Percentiles rank a stretch among this genome's conserved stretches.
These are phyloP conservation scores for Auanema freiburgensis DNA, from an alignment of 2,888 invertebrate species.

Conservation along the genomic window DNA sequence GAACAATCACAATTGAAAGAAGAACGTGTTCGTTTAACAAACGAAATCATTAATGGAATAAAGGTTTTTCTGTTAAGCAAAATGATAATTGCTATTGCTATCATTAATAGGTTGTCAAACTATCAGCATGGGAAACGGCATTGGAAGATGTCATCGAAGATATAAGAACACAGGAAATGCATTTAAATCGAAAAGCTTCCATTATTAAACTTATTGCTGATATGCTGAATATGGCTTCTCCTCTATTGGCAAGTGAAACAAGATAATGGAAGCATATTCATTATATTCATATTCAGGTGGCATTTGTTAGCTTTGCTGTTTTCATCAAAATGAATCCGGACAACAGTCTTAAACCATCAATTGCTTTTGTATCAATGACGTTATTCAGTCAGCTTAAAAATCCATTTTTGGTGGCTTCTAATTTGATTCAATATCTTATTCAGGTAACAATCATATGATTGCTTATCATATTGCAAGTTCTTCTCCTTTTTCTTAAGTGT, in stretches of 20 bases:
- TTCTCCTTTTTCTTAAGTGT: constrained; percentile 17
- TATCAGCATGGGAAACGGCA: constrained; percentile 70
- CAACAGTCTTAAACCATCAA: constrained; percentile 55
- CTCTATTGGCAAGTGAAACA: constrained; percentile 49
- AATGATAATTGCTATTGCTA: too few relatives aligned
- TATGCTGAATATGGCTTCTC: constrained; percentile 56
- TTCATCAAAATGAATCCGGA: constrained; percentile 46
- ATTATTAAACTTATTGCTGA: constrained; percentile 55
- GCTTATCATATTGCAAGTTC: too few relatives aligned
- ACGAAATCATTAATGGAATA: constrained; percentile 87
- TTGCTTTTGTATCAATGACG: constrained; percentile 93
- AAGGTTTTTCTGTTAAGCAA: too few relatives aligned
- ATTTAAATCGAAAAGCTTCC: constrained; percentile 47
- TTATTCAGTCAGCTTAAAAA: constrained; percentile 81
- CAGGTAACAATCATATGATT: constrained; percentile 43
- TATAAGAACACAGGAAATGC: constrained; percentile 36
- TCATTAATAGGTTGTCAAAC: constrained; percentile 50
- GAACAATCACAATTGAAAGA: constrained; percentile 91
- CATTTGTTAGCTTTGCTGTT: constrained; percentile 57
- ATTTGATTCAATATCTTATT: constrained; percentile 58
- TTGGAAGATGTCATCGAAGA: constrained; percentile 53
- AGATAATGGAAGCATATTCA: too few relatives aligned
- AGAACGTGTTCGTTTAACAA: constrained; percentile 87
- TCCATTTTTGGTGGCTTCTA: constrained; percentile 67
- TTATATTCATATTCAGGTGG: constrained; percentile 39